Base-by-base conservation (phyloP, 2,797 vertebrate species). In the Lerista edwardsae region DNA sequence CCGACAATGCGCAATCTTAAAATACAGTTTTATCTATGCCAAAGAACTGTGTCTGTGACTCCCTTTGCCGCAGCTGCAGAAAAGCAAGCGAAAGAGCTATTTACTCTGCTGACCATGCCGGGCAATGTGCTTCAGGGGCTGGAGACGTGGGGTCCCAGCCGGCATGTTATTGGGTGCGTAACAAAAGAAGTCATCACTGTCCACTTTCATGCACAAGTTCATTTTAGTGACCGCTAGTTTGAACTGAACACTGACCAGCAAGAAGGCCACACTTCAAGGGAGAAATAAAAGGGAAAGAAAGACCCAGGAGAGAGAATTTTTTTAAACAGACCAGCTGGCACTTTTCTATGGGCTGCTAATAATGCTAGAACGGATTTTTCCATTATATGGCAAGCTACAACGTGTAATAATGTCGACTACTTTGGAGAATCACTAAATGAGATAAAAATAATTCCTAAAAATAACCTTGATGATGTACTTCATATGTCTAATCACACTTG, bases 381-480 rank as follows among this genome's bases (percentile, higher is more conserved):
- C 78, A 62, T 19, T 21, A 77, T 84, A 83, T 3, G 3, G 21
- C 44, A 4, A n/a, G 64, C 27, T 89, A 47, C 17, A 23, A 0
- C 1, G 71, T 3, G 39, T 10, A 64, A 73, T 62, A 73, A 64
- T 64, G 19, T 34, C 41, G 55, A 39, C 8, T 77, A 75, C 61
- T 80, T 79, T 10, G 4, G 73, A 86, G 31, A 41, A 68, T 39
- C 64, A 88, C 21, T 69, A 67, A 44, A 67, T 14, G 31, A 41
- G 80, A 34, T 10, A 34, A 91, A 84, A 81, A 7, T 72, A n/a
- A 83, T 0, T 14, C 84, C 81, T 17, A 74, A 81, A 86, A 80
- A 86, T 11, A 77, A 83, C 5, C 77, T 36, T 68, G 31, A 83
- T 83, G 44, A 78, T 23, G 25, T 34, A 83, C 12, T 7, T 15